These are phyloP conservation scores for Dicrostonyx torquatus DNA, from an alignment of 2,797 vertebrate genomes.

Conservation along the genomic window DNA sequence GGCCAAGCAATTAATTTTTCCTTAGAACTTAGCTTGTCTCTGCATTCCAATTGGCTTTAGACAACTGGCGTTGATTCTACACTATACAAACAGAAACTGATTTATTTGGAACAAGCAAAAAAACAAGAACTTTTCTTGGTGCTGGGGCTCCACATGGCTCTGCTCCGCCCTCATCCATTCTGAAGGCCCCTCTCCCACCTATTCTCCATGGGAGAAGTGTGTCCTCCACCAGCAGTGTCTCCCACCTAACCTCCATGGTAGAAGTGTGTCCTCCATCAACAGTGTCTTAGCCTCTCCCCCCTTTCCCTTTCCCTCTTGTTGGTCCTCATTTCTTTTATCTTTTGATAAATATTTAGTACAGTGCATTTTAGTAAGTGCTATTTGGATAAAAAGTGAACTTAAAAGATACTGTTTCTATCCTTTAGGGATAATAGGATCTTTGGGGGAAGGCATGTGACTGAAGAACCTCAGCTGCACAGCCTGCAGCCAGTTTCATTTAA, in stretches of 20 bases:
- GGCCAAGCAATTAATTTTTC: constrained; percentile 54
- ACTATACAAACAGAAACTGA: constrained; percentile 74
- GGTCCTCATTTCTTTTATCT: constrained; percentile 13
- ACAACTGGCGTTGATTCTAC: constrained; percentile 57
- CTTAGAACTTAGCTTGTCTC: constrained; percentile 48
- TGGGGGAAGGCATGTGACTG: neutral
- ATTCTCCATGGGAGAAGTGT: neutral
- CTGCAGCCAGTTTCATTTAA: neutral
- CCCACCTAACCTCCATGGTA: neutral
- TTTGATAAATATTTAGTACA: constrained; percentile 33
- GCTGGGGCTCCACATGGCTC: constrained; percentile 18
- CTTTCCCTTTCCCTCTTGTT: neutral
- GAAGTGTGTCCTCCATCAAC: neutral
- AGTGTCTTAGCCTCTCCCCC: neutral
- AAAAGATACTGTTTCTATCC: constrained; percentile 18
- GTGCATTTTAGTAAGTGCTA: constrained; percentile 15
- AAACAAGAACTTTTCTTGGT: constrained; percentile 62
- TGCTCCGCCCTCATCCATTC: neutral
- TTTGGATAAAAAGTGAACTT: constrained; percentile 49
- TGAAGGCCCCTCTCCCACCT: neutral
- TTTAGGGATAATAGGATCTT: constrained; percentile 31
- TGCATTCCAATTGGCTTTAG: constrained; percentile 70
- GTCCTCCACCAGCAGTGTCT: neutral
- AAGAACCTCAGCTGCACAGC: neutral
- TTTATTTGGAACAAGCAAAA: constrained; percentile 67